Base-by-base conservation (phyloP, 92 coral and sea anemone species). In the Porites divaricata region DNA sequence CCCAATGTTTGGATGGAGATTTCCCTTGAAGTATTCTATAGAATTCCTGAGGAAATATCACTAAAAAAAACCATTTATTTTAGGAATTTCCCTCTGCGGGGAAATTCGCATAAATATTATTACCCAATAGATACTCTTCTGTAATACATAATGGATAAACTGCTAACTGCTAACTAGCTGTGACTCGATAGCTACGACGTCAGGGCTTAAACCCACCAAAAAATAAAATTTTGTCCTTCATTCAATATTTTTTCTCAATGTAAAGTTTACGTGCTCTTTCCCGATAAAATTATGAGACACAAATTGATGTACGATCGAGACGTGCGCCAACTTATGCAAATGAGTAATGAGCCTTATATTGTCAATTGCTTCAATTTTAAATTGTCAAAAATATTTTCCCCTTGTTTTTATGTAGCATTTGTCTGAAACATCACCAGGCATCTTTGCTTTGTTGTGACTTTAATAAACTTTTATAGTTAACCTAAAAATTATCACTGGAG, bases 251-350 rank as follows among this genome's bases (percentile, higher is more conserved):
- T 24, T 41, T 19, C 7, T 17, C 6, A 45, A 16, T 22, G 41
- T 20, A 63, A 63, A 48, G 2, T 74, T 9, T 9, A 28, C 28
- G 65, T 9, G 20, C 82, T 22, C 21, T 63, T 78, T 78, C 82
- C 83, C 64, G 16, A 64, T 78, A 64, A 64, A 78, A 78, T 78
- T 64, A 65, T 50, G 9, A 22, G 24, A 35, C 45, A 0, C 45
- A 35, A 35, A 35, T 35, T 48, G 51, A 48, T 63, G 72, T 66
- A 72, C 83, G 50, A 48, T 66, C 67, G 22, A 64, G 56, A 58
- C 64, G 25, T 20, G 14, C 9, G 8, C 2, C 19, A 3, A 10
- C 52, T 13, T 6, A n/a, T 64, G 61, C 73, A 78, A 14, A 49
- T 28, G 22, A 9, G n/a, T n/a, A n/a, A 21, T 25, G 0, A 1